Base-by-base conservation (phyloP, 2,888 invertebrate species). In the Papilio protenor region DNA sequence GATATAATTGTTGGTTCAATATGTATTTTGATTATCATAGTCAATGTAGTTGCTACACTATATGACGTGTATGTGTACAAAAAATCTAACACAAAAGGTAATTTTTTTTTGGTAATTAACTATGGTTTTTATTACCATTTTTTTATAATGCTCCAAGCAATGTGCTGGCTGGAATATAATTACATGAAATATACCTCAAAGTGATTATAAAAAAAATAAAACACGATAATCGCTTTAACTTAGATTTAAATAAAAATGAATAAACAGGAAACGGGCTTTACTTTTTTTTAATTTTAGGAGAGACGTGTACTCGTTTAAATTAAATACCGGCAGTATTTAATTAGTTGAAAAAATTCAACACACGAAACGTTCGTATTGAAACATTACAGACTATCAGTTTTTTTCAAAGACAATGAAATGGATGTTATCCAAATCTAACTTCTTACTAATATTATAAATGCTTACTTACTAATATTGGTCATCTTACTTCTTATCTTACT, bases 51-150 rank as follows among this genome's bases (percentile, higher is more conserved):
- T 23, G 70, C 70, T 16, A 71, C 70, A 6, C 10, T 71, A 2
- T 49, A 49, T 8, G 70, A 71, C 10, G 1, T 49, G 0, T 16
- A 16, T 27, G 70, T 14, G 16, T 27, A 14, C 16, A 71, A 71
- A 47, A 71, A 71, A 49, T 23, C 33, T 61, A 40, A 69, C 11
- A n/a, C n/a, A 27, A 33, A 23, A 72, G 66, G 45, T 57, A 18
- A 55, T 10, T 75, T 33, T 40, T 64, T 27, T 40, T 79, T 81
- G 55, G 40, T 59, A 23, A 12, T 23, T 59, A 6, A 12, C 4
- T 6, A n/a, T n/a, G n/a, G 6, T 57, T 57, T 21, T 57, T 21
- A 11, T 47, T 49, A 49, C 1, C 14, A 14, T 11, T 59, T 59
- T 59, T 59, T 21, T 12, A 59, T 23, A 21, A 11, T 3, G 21